Conservation (phyloP, 1,140 invertebrate genomes). For the Bombus picipes region DNA sequence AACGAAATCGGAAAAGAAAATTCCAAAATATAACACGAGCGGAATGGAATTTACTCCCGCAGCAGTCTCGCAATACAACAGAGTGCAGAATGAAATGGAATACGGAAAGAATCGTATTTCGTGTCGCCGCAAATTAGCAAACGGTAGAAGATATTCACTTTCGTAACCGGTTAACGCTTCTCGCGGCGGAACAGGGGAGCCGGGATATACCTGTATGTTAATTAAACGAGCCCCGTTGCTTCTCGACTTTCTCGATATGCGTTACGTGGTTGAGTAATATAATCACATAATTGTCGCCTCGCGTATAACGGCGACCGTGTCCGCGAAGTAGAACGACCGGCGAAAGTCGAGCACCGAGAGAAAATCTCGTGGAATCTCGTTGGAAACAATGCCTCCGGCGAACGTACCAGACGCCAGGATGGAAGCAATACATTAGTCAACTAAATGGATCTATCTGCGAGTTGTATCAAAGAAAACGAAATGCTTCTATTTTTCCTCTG, state of each 20-base stretch:
- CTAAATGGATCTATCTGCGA: not conserved
- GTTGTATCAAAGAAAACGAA: not conserved
- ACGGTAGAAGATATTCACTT: slow-evolving; percentile 9
- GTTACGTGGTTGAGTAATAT: slow-evolving; percentile 48
- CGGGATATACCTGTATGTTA: slow-evolving; percentile 15
- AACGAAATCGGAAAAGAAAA: not conserved
- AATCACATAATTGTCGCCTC: slow-evolving; percentile 52
- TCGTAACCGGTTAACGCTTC: slow-evolving; percentile 8
- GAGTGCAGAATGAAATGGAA: not conserved
- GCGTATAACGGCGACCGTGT: slow-evolving; percentile 21
- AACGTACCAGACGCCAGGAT: not conserved
- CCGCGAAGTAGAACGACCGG: slow-evolving; percentile 64
- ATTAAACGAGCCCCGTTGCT: slow-evolving; percentile 16
- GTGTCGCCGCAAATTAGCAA: not conserved
- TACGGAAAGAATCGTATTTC: not conserved
- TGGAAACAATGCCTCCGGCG: slow-evolving; percentile 21
- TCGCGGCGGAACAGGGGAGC: no score
- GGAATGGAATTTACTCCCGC: not conserved
- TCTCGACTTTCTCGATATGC: slow-evolving; percentile 43
- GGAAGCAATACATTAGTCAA: not conserved
- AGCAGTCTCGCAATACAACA: not conserved
- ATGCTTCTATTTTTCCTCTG: not conserved
- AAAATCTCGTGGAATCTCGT: slow-evolving; percentile 65
- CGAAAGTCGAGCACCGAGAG: slow-evolving; percentile 71
- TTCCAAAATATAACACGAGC: not conserved